These are phyloP conservation scores for Probosciger aterrimus DNA, from an alignment of 2,113 vertebrate species.

Conservation along the genomic window DNA sequence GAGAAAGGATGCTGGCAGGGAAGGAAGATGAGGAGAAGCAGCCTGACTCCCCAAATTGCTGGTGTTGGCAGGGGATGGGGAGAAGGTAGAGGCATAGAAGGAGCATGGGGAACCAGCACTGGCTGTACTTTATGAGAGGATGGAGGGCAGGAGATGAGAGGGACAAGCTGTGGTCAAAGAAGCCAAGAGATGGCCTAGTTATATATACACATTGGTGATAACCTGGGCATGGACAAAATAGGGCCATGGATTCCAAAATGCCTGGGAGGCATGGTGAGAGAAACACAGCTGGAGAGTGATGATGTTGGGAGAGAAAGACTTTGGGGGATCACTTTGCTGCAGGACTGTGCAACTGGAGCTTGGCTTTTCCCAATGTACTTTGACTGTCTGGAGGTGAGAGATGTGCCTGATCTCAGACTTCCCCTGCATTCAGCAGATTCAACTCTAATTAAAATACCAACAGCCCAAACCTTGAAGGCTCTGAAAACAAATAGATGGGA, in stretches of 20 bases:
- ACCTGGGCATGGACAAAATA: rapidly evolving
- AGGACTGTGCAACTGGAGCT: not conserved
- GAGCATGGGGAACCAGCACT: not conserved
- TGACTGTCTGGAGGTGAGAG: not conserved
- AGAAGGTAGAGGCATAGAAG: not conserved
- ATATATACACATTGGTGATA: not conserved
- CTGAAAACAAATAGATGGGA: not conserved
- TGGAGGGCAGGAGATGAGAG: not conserved
- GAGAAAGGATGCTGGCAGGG: not conserved
- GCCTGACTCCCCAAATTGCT: not conserved
- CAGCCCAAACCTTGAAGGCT: not conserved
- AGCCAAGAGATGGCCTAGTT: not conserved
- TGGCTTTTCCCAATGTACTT: not conserved
- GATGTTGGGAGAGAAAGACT: not conserved
- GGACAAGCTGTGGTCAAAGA: not conserved
- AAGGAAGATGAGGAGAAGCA: not conserved
- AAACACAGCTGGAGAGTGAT: not conserved
- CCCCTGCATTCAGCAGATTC: not conserved
- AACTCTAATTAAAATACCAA: not conserved
- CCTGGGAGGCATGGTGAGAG: not conserved
- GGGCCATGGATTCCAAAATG: not conserved
- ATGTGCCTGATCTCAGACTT: not conserved
- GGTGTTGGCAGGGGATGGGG: not conserved
- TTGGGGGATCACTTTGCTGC: not conserved
- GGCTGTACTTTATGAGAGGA: not conserved